These are phyloP conservation scores for Poecilus cupreus DNA, from an alignment of 2,888 invertebrate genomes.

Conservation along the genomic window DNA sequence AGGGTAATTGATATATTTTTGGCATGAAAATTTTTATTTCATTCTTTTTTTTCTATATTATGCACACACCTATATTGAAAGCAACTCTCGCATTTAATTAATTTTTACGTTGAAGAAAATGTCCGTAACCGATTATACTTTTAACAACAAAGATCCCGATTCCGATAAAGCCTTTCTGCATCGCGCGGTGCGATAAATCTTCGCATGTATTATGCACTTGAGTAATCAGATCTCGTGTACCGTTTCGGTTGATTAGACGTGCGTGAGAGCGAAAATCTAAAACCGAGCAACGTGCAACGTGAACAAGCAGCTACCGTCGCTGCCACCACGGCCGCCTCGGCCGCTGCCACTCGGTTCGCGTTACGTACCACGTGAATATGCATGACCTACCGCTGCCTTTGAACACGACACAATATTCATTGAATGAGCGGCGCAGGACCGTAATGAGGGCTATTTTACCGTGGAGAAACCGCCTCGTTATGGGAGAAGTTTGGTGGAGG, in stretches of 20 bases:
- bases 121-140: too few species aligned
- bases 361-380: slow-evolving; percentile 12
- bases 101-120: too few species aligned
- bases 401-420: slow-evolving; percentile 3
- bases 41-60: too few species aligned
- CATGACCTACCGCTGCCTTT: slow-evolving; percentile 10
- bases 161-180: too few species aligned
- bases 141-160: too few species aligned
- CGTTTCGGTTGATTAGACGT: slow-evolving; percentile 26
- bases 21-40: too few species aligned
- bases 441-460: not conserved
- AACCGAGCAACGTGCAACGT: not conserved
- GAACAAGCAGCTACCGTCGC: not conserved
- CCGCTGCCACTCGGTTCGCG: not conserved
- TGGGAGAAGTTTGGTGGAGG: too few species aligned
- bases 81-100: too few species aligned
- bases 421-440: not conserved
- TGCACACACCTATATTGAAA: too few species aligned
- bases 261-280: slow-evolving; percentile 27
- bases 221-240: slow-evolving; percentile 29
- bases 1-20: too few species aligned
- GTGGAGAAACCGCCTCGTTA: too few species aligned
- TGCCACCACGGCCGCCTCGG: not conserved
- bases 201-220: not conserved
- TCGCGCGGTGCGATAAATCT: too few species aligned